phyloP scores from a whole-genome alignment of 2,797 vertebrate genomes.

The Leucoraja ocellata region DNA sequence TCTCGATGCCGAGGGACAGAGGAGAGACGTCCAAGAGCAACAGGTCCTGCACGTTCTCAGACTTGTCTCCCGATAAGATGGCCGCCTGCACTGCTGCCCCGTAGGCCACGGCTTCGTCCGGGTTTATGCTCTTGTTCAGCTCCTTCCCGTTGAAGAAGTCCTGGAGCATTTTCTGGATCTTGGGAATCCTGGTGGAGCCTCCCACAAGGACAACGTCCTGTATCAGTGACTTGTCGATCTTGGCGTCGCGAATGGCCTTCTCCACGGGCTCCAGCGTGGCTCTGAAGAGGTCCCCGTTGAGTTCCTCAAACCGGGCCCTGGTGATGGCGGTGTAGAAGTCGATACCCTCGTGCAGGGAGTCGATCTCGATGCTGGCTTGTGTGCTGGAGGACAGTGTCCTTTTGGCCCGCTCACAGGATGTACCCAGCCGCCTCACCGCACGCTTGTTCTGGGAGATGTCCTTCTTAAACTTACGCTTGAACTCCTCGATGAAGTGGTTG shows the following conservation, averaged over 20 bases:
- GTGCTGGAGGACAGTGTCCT: slow-evolving; percentile 81
- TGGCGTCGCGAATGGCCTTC: slow-evolving; percentile 78
- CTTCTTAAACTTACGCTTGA: slow-evolving; percentile 83
- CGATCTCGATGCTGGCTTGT: slow-evolving; percentile 80
- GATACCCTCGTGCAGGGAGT: slow-evolving; percentile 77
- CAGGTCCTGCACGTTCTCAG: slow-evolving; percentile 81
- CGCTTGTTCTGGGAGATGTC: slow-evolving; percentile 82
- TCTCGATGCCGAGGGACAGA: slow-evolving; percentile 80
- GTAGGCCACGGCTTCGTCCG: slow-evolving; percentile 82
- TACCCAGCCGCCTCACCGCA: slow-evolving; percentile 77
- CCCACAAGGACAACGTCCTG: slow-evolving; percentile 80
- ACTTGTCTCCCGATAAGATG: slow-evolving; percentile 85
- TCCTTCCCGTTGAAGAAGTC: slow-evolving; percentile 86
- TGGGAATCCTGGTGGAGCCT: slow-evolving; percentile 84
- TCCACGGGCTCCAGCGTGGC: slow-evolving; percentile 82
- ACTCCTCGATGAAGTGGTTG: slow-evolving; percentile 81
- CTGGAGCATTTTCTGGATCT: slow-evolving; percentile 84
- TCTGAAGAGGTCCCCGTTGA: slow-evolving; percentile 83
- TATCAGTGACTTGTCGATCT: slow-evolving; percentile 79
- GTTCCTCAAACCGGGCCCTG: slow-evolving; percentile 82
- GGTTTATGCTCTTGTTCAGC: slow-evolving; percentile 89
- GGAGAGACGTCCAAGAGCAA: slow-evolving; percentile 81
- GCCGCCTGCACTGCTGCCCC: slow-evolving; percentile 82
- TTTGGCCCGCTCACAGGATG: slow-evolving; percentile 80
- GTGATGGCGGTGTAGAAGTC: slow-evolving; percentile 91